phyloP scores from a whole-genome alignment of 2,113 vertebrate species.

The Barnardius zonarius region DNA sequence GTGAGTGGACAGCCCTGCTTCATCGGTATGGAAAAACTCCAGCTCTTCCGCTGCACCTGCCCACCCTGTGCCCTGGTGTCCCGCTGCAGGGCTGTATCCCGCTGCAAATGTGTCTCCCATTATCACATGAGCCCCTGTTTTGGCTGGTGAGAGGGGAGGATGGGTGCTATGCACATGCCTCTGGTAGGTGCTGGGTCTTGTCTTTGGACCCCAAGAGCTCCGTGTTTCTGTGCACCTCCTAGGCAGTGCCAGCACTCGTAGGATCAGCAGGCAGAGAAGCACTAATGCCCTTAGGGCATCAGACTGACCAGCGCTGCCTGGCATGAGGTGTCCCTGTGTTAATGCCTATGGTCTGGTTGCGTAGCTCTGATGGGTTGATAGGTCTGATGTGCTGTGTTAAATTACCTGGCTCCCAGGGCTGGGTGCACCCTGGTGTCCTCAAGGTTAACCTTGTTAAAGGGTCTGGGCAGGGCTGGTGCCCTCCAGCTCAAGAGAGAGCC shows the following conservation, averaged over 20 bases:
- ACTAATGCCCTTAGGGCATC: background rate
- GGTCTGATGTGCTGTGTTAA: rapidly evolving
- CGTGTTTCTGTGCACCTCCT: background rate
- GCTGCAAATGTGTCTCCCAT: background rate
- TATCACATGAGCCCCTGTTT: rapidly evolving
- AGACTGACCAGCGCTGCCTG: background rate
- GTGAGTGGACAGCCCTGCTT: rapidly evolving
- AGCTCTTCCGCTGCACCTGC: background rate
- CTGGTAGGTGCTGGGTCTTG: background rate
- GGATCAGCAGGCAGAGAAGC: background rate
- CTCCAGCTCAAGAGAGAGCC: background rate
- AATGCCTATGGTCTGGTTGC: rapidly evolving
- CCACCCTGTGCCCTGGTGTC: background rate
- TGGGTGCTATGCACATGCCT: rapidly evolving
- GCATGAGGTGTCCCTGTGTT: background rate
- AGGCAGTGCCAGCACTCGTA: background rate
- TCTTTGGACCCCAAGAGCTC: background rate
- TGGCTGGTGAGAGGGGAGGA: background rate
- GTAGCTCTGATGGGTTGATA: background rate
- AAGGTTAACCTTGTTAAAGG: background rate
- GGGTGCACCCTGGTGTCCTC: background rate
- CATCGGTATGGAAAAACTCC: background rate
- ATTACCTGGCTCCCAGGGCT: background rate
- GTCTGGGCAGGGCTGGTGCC: background rate
- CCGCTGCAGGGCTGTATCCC: background rate